These are phyloP conservation scores for Spicauda simplicius DNA, from an alignment of 2,888 invertebrate genomes.

Conservation along the genomic window DNA sequence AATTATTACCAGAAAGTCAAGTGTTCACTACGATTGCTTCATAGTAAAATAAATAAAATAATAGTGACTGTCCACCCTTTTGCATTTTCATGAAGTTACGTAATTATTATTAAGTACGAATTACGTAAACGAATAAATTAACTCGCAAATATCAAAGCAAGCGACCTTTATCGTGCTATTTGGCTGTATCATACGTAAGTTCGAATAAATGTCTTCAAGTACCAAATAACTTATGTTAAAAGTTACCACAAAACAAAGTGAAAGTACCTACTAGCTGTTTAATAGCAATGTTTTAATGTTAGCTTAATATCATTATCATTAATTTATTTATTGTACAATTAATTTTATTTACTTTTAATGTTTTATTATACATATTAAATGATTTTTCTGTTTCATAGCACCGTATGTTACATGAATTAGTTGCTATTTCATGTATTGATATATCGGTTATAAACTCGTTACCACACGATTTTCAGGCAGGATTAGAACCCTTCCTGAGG, in stretches of 20 bases:
- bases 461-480: too few species aligned
- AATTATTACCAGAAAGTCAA: too few species aligned
- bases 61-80: neutral
- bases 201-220: neutral
- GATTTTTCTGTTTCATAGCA: too few species aligned
- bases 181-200: neutral
- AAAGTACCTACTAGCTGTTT: neutral
- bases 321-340: too few species aligned
- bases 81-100: neutral
- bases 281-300: too few species aligned
- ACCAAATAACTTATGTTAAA: neutral
- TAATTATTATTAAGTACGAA: neutral
- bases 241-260: neutral
- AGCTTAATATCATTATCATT: too few species aligned
- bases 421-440: too few species aligned
- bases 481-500: too few species aligned
- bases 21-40: neutral
- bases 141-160: conserved; percentile 3
- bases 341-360: too few species aligned
- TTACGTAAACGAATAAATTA: conserved; percentile 3
- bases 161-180: neutral
- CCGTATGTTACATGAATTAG: too few species aligned
- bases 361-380: too few species aligned
- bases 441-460: too few species aligned
- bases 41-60: neutral